A percentile compares a stretch with the other conserved stretches of the same genome.
Conservation (phyloP, 2,888 invertebrate genomes). For the Ceriagrion tenellum region DNA sequence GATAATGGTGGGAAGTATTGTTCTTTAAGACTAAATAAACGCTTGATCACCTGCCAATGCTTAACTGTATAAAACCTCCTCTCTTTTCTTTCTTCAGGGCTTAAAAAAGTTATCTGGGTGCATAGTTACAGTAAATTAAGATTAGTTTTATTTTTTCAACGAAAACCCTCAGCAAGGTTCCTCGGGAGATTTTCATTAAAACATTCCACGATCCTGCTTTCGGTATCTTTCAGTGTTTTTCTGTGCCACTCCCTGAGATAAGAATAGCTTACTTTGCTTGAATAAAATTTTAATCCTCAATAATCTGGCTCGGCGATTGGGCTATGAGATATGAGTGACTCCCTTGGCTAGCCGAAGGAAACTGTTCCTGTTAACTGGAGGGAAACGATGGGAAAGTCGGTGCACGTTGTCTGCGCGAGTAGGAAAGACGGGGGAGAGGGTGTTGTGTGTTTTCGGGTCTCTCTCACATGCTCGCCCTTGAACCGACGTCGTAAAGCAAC, state of each 20-base stretch:
- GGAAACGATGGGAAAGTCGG: background rate
- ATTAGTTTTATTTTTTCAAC: too few relatives aligned
- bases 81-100: too few relatives aligned
- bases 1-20: too few relatives aligned
- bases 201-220: background rate
- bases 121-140: too few relatives aligned
- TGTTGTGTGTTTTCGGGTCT: background rate
- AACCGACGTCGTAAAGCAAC: slow-evolving; percentile 7
- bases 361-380: background rate
- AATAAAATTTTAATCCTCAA: too few relatives aligned
- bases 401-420: background rate
- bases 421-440: background rate
- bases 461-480: background rate
- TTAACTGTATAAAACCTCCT: background rate
- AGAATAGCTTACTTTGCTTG: too few relatives aligned
- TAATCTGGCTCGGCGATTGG: too few relatives aligned
- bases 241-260: background rate
- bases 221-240: background rate
- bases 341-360: too few relatives aligned
- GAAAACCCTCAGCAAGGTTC: too few relatives aligned
- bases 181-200: too few relatives aligned
- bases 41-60: background rate
- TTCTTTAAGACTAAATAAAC: background rate
- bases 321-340: too few relatives aligned
- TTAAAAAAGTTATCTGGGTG: too few relatives aligned